Evolutionary conservation across 2,113 vertebrate genomes (phyloP).

Genomic region (Bos javanicus): DNA sequence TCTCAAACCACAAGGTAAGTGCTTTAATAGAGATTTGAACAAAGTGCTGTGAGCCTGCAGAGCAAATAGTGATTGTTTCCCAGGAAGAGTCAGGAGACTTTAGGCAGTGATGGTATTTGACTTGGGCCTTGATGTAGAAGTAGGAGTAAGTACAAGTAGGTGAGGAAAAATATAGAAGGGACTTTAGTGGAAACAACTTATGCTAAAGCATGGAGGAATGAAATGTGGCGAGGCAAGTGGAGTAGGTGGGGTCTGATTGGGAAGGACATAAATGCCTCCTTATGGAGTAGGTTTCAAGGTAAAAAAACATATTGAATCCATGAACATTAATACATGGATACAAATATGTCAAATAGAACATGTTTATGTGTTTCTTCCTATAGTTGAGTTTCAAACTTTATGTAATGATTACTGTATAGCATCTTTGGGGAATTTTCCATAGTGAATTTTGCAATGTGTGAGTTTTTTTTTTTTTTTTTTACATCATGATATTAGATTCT

Average conservation of each 20-base stretch:
- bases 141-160: not conserved
- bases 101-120: not conserved
- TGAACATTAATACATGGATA: not conserved
- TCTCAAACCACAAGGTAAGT: not conserved
- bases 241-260: not conserved
- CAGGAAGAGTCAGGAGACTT: not conserved
- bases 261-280: not conserved
- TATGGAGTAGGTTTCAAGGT: not conserved
- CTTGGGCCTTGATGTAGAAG: not conserved
- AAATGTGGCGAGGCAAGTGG: not conserved
- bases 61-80: not conserved
- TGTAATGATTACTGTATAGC: not conserved
- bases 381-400: not conserved
- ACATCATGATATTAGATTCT: not conserved
- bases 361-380: not conserved
- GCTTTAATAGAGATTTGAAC: not conserved
- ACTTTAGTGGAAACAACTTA: not conserved
- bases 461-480: not conserved
- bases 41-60: not conserved
- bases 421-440: not conserved
- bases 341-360: not conserved
- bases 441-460: not conserved
- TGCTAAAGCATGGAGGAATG: not conserved
- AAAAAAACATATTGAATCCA: not conserved
- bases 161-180: not conserved